Base-by-base conservation (phyloP, 2,797 vertebrate species). In the Buphagus erythrorhynchus region DNA sequence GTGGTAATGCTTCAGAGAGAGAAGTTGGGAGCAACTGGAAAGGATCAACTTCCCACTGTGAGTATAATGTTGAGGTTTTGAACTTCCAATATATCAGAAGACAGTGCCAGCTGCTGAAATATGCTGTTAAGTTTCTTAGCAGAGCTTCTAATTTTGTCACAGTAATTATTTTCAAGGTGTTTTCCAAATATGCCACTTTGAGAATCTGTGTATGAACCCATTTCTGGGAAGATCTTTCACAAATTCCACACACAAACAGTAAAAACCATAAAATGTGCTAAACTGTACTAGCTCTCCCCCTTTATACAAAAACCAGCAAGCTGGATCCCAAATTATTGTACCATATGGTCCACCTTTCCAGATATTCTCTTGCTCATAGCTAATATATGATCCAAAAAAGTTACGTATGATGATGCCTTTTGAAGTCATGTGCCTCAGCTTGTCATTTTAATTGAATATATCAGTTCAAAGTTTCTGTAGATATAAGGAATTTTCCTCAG, bases 221-320 rank as follows among this genome's bases (percentile, higher is more conserved):
- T 76, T 95, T 96, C 93, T 94, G 66, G 86, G 80, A 95, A 93
- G 6, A 14, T 48, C 11, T 88, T 90, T 43, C 62, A 79, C 61
- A 90, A 45, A 69, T 92, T 94, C 90, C 67, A 85, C 42, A 33
- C 49, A n/a, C 17, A 71, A 90, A 76, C 18, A 46, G 59, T 79
- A 91, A 89, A 94, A 87, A 42, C 18, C 40, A 7, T 45, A 48
- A 85, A 85, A 89, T 66, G 13, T 13, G 25, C 15, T 36, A 33
- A 63, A 72, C 9, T 48, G 6, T 81, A 62, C 7, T 28, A 69
- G 29, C 14, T 90, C 40, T 43, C 4, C 2, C 2, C 2, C 3
- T 58, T 61, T 43, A 66, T 45, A 38, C 4, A 72, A 43, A 91
- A 86, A 28, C 0, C 7, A 76, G 3, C 12, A 93, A 68, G 13